These are phyloP conservation scores for Scortum barcoo DNA, from an alignment of 2,113 vertebrate genomes.

Conservation along the genomic window DNA sequence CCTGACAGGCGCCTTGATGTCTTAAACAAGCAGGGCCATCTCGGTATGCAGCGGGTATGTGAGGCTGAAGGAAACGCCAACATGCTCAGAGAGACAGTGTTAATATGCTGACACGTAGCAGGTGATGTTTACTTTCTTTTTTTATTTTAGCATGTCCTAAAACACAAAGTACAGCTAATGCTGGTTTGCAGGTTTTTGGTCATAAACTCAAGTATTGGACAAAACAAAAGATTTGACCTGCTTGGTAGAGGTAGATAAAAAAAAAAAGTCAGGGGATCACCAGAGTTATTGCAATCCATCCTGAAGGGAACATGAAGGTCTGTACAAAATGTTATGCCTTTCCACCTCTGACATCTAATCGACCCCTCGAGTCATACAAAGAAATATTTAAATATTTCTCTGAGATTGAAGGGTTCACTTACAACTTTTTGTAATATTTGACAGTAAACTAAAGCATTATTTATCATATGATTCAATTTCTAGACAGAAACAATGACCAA, in stretches of 20 bases:
- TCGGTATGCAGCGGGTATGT: too few species aligned
- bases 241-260: background rate
- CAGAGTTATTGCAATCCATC: background rate
- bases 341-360: too few species aligned
- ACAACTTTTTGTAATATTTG: background rate
- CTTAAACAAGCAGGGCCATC: background rate
- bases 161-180: background rate
- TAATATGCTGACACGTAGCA: background rate
- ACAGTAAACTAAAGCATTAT: background rate
- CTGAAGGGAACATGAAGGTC: background rate
- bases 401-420: background rate
- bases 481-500: slow-evolving; percentile 12
- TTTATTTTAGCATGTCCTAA: background rate
- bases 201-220: background rate
- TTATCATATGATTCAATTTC: background rate
- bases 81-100: background rate
- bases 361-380: too few species aligned
- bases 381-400: too few species aligned
- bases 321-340: background rate
- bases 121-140: background rate
- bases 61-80: background rate
- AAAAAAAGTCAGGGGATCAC: background rate
- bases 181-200: background rate
- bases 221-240: background rate
- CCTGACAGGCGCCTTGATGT: background rate